Evolutionary conservation across 2,797 vertebrate genomes (phyloP).

Genomic region (Toxotes lorentzi): DNA sequence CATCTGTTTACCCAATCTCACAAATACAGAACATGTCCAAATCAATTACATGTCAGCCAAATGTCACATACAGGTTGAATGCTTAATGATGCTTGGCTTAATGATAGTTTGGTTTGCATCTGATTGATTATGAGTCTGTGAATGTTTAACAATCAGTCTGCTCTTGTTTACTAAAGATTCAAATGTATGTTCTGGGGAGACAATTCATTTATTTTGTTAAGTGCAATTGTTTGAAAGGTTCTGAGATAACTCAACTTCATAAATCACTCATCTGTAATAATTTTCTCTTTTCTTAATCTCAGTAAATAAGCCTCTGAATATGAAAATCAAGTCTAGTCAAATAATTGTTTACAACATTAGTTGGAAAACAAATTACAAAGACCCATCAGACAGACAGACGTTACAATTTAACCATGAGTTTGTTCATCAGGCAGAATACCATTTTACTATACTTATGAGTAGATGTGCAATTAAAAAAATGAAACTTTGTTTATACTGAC

Average conservation of each 20-base stretch:
- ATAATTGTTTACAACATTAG: background rate
- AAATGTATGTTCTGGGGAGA: conserved; percentile 15
- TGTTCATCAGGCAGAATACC: background rate
- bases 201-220: conserved; percentile 11
- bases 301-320: background rate
- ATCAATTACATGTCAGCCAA: conserved; percentile 72
- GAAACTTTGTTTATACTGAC: background rate
- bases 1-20: conserved; percentile 68
- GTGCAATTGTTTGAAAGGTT: conserved; percentile 1
- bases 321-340: background rate
- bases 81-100: conserved; percentile 53
- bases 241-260: background rate
- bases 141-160: conserved; percentile 40
- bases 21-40: conserved; percentile 56
- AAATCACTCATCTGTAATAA: background rate
- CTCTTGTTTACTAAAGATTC: conserved; percentile 31
- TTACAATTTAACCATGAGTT: too few species aligned
- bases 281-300: background rate
- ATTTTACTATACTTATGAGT: background rate
- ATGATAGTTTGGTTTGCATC: conserved; percentile 38
- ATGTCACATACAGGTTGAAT: conserved; percentile 69
- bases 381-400: background rate
- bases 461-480: background rate
- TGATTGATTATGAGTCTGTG: conserved; percentile 35
- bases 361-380: background rate